Evolutionary conservation across 1,140 invertebrate species (phyloP), one percentile per base, ranked within the genome.

Genomic region (Scaptomyza hsui): DNA sequence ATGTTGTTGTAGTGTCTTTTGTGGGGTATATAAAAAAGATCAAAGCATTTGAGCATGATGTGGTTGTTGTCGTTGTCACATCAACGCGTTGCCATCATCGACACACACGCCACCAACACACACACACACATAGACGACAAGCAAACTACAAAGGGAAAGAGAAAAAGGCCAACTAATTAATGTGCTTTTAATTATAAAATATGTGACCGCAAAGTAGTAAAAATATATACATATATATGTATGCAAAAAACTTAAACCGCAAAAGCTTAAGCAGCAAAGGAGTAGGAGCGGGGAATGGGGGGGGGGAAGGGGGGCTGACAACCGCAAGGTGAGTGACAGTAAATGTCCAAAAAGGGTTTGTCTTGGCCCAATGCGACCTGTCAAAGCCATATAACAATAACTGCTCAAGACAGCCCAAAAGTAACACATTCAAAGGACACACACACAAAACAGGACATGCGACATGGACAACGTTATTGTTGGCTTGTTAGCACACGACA

Each of bases 361-460:
- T 16, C 37, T 45, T 62, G 61, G 41, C 53, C 57, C 68, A 73
- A 48, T 75, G 82, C 65, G 78, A 82, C 82, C 72, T 76, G 82
- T 88, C 78, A 78, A 47, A 51, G 49, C 72, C 77, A 75, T 77
- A 61, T 68, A 88, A 88, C 82, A 82, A 88, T 89, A 86, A 86
- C 83, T 88, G 75, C 82, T 86, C 82, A 86, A 86, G 82, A 86
- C 82, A 89, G 78, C 78, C 82, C 82, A 86, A 86, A 86, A 86
- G 82, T 86, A 86, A 86, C 82, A 86, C 82, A 82, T 86, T 69
- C 61, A 45, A 37, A 12, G 55, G 70, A 68, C 53, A 71, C 18
- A 42, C 61, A n/a, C 59, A 48, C 57, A 57, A 65, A 52, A 63
- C 42, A n/a, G 75, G 59, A 85, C 61, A 70, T 51, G 59, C n/a